Percentiles rank a stretch among this genome's conserved stretches.
Evolutionary conservation across 2,888 invertebrate genomes (phyloP).

Genomic region (Tipula helvola): DNA sequence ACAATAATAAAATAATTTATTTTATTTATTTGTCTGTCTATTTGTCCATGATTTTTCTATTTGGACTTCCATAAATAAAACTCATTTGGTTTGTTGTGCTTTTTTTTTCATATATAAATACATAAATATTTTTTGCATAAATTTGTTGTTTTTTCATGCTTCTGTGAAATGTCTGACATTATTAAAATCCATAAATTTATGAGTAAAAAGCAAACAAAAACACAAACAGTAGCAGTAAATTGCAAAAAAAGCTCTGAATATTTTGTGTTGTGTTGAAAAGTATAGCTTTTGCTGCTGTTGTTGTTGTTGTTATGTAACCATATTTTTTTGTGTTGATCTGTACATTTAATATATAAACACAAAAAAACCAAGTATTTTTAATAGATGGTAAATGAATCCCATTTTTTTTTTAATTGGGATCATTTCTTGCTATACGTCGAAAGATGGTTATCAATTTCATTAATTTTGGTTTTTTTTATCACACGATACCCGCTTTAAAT

Average conservation of each 20-base stretch:
- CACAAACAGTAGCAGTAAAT: background rate
- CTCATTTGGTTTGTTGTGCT: background rate
- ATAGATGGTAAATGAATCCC: background rate
- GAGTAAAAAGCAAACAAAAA: background rate
- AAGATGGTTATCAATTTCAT: too few relatives aligned
- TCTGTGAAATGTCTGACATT: background rate
- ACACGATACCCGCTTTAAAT: too few relatives aligned
- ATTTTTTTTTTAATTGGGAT: background rate
- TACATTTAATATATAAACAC: background rate
- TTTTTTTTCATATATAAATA: background rate
- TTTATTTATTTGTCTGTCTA: background rate
- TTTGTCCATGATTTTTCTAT: background rate
- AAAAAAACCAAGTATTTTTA: background rate
- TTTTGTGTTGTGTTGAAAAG: background rate
- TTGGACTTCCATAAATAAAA: background rate
- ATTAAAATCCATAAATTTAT: background rate
- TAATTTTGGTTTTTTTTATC: too few relatives aligned
- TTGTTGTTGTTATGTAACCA: background rate
- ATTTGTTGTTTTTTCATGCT: background rate
- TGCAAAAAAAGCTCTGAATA: background rate
- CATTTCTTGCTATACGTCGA: background rate
- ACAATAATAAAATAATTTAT: background rate
- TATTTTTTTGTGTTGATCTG: background rate
- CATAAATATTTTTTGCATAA: background rate
- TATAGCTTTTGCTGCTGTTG: background rate